These are phyloP conservation scores for Trididemnum nubilum DNA, from an alignment of 23 tunicate species.

Conservation along the genomic window DNA sequence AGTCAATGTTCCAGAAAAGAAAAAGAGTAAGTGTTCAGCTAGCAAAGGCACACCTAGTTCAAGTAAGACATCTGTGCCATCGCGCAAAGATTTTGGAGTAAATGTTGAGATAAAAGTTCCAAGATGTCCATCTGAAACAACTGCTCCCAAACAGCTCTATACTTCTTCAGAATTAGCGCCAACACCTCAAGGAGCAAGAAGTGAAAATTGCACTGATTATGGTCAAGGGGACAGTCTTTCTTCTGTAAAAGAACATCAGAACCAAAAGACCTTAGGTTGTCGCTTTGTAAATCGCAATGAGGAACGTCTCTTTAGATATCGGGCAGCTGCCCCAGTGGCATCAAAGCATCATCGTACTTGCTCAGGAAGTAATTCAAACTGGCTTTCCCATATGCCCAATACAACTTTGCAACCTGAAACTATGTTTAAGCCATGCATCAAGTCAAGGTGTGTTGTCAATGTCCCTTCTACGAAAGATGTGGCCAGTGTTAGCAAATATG, in stretches of 20 bases:
- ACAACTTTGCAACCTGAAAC: constrained; percentile 83
- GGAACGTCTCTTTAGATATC: constrained; percentile 51
- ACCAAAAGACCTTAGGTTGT: constrained; percentile 58
- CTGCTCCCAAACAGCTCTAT: not conserved
- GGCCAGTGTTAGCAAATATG: constrained; percentile 65
- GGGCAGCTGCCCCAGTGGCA: constrained; percentile 73
- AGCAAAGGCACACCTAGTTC: not conserved
- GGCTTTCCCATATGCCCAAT: constrained; percentile 90
- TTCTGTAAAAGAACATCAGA: constrained; percentile 47
- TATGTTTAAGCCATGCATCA: constrained; percentile 79
- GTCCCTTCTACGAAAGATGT: constrained; percentile 93
- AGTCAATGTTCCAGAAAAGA: not conserved
- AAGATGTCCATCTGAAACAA: not conserved
- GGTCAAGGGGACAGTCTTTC: not conserved
- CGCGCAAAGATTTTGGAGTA: not conserved
- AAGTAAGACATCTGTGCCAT: not conserved
- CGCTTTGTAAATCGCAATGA: constrained; percentile 49
- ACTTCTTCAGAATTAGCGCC: not conserved
- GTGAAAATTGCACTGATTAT: not conserved
- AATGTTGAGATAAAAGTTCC: not conserved
- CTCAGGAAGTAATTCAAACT: constrained; percentile 51
- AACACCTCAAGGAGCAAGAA: not conserved
- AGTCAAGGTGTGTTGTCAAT: constrained; percentile 67
- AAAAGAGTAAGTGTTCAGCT: not conserved
- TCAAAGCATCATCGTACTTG: constrained; percentile 70